Percentiles rank a stretch among this genome's conserved stretches.
phyloP scores from a whole-genome alignment of 2,797 vertebrate genomes.

The Sus cebifrons region DNA sequence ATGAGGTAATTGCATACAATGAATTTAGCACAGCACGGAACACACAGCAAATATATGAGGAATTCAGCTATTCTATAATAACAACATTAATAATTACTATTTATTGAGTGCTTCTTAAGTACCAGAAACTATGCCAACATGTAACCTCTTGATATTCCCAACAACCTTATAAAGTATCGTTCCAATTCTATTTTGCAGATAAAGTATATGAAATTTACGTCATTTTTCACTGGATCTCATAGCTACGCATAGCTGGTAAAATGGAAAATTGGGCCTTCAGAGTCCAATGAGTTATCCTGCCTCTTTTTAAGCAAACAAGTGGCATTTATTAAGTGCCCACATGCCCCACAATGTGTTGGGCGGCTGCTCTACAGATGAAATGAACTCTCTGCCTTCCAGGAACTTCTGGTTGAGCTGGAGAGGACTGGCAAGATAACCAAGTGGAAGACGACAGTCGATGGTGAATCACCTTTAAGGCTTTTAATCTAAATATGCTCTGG shows the following conservation, averaged over 20 bases:
- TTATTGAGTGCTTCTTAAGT: slow-evolving; percentile 76
- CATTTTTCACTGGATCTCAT: neutral
- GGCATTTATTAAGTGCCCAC: neutral
- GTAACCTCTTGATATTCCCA: neutral
- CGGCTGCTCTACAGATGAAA: neutral
- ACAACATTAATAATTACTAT: slow-evolving; percentile 78
- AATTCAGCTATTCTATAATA: slow-evolving; percentile 66
- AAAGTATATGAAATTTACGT: neutral
- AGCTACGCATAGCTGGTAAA: neutral
- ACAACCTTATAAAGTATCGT: slow-evolving; percentile 3
- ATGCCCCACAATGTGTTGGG: neutral
- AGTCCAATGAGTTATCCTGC: neutral
- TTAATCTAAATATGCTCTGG: neutral
- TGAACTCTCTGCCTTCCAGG: neutral
- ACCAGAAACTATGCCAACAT: slow-evolving; percentile 76
- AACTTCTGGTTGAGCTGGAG: slow-evolving; percentile 21
- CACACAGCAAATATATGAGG: slow-evolving; percentile 56
- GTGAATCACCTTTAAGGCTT: neutral
- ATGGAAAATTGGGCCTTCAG: neutral
- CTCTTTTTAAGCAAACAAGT: neutral
- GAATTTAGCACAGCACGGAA: slow-evolving; percentile 66
- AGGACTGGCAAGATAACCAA: neutral
- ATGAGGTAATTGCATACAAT: slow-evolving; percentile 75
- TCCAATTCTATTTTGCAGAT: slow-evolving; percentile 38
- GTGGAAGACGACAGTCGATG: neutral